phyloP scores from a whole-genome alignment of 1,140 invertebrate genomes.

The Dinoponera quadriceps region DNA sequence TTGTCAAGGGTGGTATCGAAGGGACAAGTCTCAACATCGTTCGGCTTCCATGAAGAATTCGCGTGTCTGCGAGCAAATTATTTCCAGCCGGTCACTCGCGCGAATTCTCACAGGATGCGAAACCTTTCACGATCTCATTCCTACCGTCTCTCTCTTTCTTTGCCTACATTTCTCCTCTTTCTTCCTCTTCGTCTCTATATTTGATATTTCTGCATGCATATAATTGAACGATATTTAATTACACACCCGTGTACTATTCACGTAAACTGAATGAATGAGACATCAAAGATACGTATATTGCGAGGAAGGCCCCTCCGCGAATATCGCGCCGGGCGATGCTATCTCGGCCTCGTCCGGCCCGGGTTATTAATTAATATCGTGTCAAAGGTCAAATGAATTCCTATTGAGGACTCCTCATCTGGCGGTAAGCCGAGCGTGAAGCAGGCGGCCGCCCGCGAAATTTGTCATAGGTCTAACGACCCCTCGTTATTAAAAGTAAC shows the following conservation, averaged over 20 bases:
- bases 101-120: not conserved
- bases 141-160: not conserved
- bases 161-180: too few species aligned
- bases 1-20: slow-evolving; percentile 56
- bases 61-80: slow-evolving; percentile 12
- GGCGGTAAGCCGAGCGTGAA: slow-evolving; percentile 75
- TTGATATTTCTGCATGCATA: not conserved
- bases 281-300: slow-evolving; percentile 40
- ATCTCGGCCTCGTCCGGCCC: slow-evolving; percentile 27
- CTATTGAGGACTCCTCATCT: slow-evolving; percentile 66
- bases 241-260: not conserved
- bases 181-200: not conserved
- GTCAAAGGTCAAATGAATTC: slow-evolving; percentile 79
- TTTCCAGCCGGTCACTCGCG: slow-evolving; percentile 19
- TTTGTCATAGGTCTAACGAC: slow-evolving; percentile 85
- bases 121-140: not conserved
- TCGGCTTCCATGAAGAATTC: not conserved
- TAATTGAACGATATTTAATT: not conserved
- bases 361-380: slow-evolving; percentile 76
- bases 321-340: slow-evolving; percentile 37
- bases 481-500: slow-evolving; percentile 85
- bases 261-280: slow-evolving; percentile 11
- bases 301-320: slow-evolving; percentile 54
- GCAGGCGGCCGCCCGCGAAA: slow-evolving; percentile 78
- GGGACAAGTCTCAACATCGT: slow-evolving; percentile 15